Percentiles rank a stretch among this genome's conserved stretches.
phyloP scores from a whole-genome alignment of 2,113 vertebrate species.

The Planiliza haematocheilus region DNA sequence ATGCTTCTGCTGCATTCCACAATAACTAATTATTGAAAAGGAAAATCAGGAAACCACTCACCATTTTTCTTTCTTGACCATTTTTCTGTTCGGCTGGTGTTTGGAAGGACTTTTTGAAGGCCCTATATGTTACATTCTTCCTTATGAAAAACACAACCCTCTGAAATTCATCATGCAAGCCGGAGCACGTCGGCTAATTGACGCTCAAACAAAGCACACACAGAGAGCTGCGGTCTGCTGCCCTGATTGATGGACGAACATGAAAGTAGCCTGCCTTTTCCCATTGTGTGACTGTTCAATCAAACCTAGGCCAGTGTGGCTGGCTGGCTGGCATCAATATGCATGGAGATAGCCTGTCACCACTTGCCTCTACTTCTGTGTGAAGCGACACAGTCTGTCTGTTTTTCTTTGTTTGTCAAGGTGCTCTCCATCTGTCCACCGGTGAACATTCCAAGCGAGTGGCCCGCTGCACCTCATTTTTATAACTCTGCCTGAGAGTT shows the following conservation, averaged over 20 bases:
- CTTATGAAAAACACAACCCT: constrained; percentile 53
- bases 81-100: constrained; percentile 49
- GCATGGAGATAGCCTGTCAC: constrained; percentile 80
- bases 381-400: constrained; percentile 73
- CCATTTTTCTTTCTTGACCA: constrained; percentile 39
- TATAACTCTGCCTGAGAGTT: constrained; percentile 41
- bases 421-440: constrained; percentile 70
- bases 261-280: constrained; percentile 82
- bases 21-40: constrained; percentile 12
- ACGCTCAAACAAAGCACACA: constrained; percentile 76
- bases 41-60: constrained; percentile 41
- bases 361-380: constrained; percentile 63
- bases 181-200: constrained; percentile 76
- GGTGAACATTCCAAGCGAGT: constrained; percentile 53
- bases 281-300: constrained; percentile 82
- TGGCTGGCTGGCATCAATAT: constrained; percentile 80
- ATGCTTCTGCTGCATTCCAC: constrained; percentile 2
- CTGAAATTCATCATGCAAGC: constrained; percentile 70
- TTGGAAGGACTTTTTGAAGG: constrained; percentile 59
- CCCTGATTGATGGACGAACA: constrained; percentile 83
- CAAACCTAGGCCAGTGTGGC: constrained; percentile 73
- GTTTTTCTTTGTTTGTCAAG: constrained; percentile 76
- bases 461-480: constrained; percentile 52
- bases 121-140: constrained; percentile 47
- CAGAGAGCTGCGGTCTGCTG: constrained; percentile 63